Evolutionary conservation across 2,888 invertebrate genomes (phyloP).

Genomic region (Sphaeridia pumilis): DNA sequence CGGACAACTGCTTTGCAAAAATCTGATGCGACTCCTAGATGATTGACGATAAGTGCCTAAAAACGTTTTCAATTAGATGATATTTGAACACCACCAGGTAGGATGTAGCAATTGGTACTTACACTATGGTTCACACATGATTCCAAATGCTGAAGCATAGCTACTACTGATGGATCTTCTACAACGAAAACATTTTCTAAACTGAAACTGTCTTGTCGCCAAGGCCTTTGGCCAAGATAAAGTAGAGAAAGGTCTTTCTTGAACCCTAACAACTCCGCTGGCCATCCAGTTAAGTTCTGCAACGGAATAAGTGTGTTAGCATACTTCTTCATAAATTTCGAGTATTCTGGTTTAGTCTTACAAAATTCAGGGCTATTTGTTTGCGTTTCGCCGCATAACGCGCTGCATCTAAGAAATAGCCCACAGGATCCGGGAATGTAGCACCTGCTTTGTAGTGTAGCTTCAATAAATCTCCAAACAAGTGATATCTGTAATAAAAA

Average conservation of each 20-base stretch:
- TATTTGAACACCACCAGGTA: neutral
- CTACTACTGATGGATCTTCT: conserved; percentile 20
- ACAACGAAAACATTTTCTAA: conserved; percentile 17
- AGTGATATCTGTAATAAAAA: conserved; percentile 24
- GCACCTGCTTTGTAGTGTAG: conserved; percentile 19
- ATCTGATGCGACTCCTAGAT: conserved; percentile 33
- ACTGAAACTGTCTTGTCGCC: conserved; percentile 25
- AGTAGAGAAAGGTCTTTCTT: conserved; percentile 17
- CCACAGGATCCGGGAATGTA: conserved; percentile 28
- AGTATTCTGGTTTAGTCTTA: too few species aligned
- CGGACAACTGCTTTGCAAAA: conserved; percentile 30
- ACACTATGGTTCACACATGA: conserved; percentile 25
- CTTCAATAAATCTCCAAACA: conserved; percentile 31
- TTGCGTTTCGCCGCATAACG: conserved; percentile 25
- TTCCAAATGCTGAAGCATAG: conserved; percentile 24
- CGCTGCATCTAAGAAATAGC: conserved; percentile 27
- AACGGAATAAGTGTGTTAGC: too few species aligned
- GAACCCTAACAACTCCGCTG: conserved; percentile 22
- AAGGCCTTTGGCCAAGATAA: conserved; percentile 32
- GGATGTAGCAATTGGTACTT: conserved; percentile 4
- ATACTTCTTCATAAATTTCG: too few species aligned
- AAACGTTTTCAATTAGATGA: too few species aligned
- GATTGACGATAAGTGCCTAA: conserved; percentile 22
- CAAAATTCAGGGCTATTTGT: too few species aligned
- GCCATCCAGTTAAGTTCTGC: conserved; percentile 16